Evolutionary conservation across 2,797 vertebrate genomes (phyloP).

Genomic region (Avahi laniger): DNA sequence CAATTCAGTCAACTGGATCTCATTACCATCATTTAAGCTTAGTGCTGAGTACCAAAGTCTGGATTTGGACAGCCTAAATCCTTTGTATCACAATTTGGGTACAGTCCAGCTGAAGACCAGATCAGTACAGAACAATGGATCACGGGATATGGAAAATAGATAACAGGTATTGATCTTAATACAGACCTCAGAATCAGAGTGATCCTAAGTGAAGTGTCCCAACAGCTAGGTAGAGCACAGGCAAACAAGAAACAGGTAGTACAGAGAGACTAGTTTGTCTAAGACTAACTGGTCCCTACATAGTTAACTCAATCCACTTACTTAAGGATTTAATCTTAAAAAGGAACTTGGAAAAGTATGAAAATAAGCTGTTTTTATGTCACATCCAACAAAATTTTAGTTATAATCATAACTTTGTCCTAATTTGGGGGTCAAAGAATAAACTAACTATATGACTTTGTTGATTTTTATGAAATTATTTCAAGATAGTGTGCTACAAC

Average conservation of each 20-base stretch:
- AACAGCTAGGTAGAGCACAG: neutral
- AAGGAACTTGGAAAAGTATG: neutral
- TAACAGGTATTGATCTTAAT: neutral
- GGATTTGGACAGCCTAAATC: neutral
- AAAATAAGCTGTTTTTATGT: neutral
- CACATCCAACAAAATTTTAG: constrained; percentile 19
- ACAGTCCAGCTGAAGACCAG: neutral
- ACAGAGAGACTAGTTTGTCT: neutral
- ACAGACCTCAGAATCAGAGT: neutral
- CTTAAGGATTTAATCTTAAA: constrained; percentile 6
- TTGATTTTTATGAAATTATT: constrained; percentile 36
- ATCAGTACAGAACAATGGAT: neutral
- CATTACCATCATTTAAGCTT: neutral
- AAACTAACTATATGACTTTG: neutral
- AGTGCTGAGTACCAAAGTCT: neutral
- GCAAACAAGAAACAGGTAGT: neutral
- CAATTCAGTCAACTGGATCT: neutral
- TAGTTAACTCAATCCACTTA: constrained; percentile 11
- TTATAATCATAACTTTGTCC: neutral
- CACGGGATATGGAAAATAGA: neutral
- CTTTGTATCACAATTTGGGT: neutral
- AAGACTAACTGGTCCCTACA: neutral
- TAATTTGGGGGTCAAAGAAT: constrained; percentile 22
- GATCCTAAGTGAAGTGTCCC: neutral
- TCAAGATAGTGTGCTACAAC: neutral